These are phyloP conservation scores for Drosophila neonasuta DNA, from an alignment of 2,888 invertebrate genomes.

Conservation along the genomic window DNA sequence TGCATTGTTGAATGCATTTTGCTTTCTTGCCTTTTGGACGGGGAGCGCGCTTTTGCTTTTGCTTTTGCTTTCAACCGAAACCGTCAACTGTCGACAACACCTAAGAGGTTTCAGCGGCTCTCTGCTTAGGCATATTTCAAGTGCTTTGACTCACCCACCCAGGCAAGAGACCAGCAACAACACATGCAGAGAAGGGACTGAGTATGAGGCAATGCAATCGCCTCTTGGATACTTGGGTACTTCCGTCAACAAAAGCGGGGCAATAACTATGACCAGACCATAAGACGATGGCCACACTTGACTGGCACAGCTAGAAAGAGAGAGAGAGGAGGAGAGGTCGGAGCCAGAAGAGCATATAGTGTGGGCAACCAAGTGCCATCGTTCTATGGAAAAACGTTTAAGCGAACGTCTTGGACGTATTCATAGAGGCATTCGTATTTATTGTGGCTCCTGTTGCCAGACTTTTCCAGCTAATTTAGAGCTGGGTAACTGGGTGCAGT, in stretches of 20 bases:
- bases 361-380: constrained; percentile 14
- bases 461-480: constrained; percentile 32
- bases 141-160: constrained; percentile 56
- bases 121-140: constrained; percentile 48
- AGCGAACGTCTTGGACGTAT: constrained; percentile 18
- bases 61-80: constrained; percentile 50
- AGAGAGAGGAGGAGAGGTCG: not conserved
- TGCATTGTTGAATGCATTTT: constrained; percentile 46
- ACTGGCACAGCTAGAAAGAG: constrained; percentile 33
- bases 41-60: constrained; percentile 19
- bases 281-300: constrained; percentile 52
- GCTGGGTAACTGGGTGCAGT: constrained; percentile 14
- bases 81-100: constrained; percentile 54
- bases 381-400: constrained; percentile 45
- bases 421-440: constrained; percentile 6
- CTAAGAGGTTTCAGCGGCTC: constrained; percentile 53
- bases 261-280: constrained; percentile 49
- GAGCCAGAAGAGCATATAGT: not conserved
- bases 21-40: constrained; percentile 36
- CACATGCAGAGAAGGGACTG: not conserved
- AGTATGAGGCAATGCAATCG: constrained; percentile 15
- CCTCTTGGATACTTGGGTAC: constrained; percentile 54
- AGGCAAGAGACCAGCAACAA: constrained; percentile 21
- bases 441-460: constrained; percentile 22
- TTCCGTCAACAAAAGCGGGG: constrained; percentile 60